These are phyloP conservation scores for Oscheius sp. DNA, from an alignment of 1,140 invertebrate genomes.

Conservation along the genomic window DNA sequence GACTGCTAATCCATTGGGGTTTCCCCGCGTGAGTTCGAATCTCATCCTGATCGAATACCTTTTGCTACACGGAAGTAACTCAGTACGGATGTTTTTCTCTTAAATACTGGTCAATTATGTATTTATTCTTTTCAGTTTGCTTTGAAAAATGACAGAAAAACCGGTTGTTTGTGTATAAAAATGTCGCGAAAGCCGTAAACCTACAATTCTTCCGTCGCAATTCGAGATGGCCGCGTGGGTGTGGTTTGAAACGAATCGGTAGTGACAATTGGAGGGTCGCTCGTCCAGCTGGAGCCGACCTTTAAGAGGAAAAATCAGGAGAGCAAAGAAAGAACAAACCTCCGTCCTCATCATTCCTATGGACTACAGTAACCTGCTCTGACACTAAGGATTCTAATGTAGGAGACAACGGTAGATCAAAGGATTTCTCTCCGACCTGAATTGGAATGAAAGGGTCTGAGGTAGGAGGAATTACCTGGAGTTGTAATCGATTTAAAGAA, in stretches of 20 bases:
- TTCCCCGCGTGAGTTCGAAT: slow-evolving; percentile 58
- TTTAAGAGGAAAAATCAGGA: slow-evolving; percentile 1
- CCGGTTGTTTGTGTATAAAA: too few species aligned
- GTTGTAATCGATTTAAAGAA: slow-evolving; percentile 34
- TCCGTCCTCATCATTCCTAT: slow-evolving; percentile 45
- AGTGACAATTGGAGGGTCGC: slow-evolving; percentile 37
- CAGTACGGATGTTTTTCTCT: too few species aligned
- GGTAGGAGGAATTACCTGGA: slow-evolving; percentile 6
- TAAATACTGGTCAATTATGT: too few species aligned
- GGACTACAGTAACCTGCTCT: slow-evolving; percentile 47
- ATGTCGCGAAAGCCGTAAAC: too few species aligned
- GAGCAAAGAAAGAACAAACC: slow-evolving; percentile 27
- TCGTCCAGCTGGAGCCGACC: background rate
- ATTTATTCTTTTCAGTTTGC: too few species aligned
- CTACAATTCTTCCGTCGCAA: slow-evolving; percentile 53
- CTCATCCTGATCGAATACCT: slow-evolving; percentile 52
- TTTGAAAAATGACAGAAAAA: too few species aligned
- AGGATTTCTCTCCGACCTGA: background rate
- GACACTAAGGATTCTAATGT: slow-evolving; percentile 48
- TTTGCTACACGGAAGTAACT: too few species aligned
- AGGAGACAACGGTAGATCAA: slow-evolving; percentile 40
- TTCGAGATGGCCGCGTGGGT: slow-evolving; percentile 54
- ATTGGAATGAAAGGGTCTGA: slow-evolving; percentile 34
- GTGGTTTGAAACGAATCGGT: slow-evolving; percentile 50
- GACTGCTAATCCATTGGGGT: slow-evolving; percentile 56